Percentiles rank a stretch among this genome's conserved stretches.
These are phyloP conservation scores for Sebastes taczanowskii DNA, from an alignment of 2,797 vertebrate genomes.

Conservation along the genomic window DNA sequence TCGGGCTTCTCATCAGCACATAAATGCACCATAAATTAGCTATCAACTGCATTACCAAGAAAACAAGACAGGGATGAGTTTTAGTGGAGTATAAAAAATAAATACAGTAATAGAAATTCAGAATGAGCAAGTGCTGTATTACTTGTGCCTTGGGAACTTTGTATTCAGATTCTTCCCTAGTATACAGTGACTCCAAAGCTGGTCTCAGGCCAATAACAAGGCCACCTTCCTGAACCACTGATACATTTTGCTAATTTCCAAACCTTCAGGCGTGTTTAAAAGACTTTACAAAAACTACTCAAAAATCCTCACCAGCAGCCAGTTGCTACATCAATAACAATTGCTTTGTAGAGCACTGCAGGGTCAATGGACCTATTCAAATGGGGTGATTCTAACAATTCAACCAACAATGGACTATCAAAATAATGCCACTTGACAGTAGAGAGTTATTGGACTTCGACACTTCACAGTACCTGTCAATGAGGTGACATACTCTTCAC, in stretches of 20 bases:
- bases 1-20: background rate
- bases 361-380: slow-evolving; percentile 23
- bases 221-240: background rate
- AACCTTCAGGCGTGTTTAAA: background rate
- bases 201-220: background rate
- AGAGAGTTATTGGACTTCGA: slow-evolving; percentile 14
- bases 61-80: background rate
- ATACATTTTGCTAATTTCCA: background rate
- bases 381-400: slow-evolving; percentile 30
- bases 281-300: background rate
- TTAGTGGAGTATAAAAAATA: background rate
- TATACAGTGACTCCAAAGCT: background rate
- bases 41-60: background rate
- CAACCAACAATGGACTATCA: slow-evolving; percentile 28
- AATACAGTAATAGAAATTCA: background rate
- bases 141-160: background rate
- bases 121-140: background rate
- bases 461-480: slow-evolving; percentile 9
- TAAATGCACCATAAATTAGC: background rate
- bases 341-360: slow-evolving; percentile 13
- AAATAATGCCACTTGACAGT: slow-evolving; percentile 32
- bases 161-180: background rate
- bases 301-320: background rate
- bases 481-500: background rate
- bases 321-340: slow-evolving; percentile 27